Evolutionary conservation across 2,113 vertebrate species (phyloP), one percentile per base, ranked within the genome.

Genomic region (Rhipidura dahli): DNA sequence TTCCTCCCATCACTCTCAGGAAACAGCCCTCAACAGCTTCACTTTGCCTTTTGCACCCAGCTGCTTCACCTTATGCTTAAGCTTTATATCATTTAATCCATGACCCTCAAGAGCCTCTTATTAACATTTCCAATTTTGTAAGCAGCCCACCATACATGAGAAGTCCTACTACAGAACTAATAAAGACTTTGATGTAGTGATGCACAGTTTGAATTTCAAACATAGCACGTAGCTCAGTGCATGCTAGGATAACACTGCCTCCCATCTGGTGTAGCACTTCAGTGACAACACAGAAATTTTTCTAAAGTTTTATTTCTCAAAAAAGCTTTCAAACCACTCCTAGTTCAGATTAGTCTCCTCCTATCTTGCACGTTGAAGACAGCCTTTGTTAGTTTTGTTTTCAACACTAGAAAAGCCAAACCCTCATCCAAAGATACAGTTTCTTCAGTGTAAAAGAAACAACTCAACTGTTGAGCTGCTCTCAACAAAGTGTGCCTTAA

Each of bases 1-100:
- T 22, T 75, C 44, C 16, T 75, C 22, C 18, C n/a, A 49, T 18
- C 7, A 11, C 15, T 28, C 30, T 40, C 16, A n/a, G 61, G 63
- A 69, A 53, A n/a, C 33, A 47, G 42, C 8, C 6, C 26, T 49
- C 33, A 69, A 61, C 15, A 57, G 39, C 30, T 69, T 15, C 26
- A 10, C 26, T 27, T 51, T 59, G 50, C 13, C 27, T 49, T 86
- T 39, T 56, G 23, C 39, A 78, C 9, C 22, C 70, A 71, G 37
- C 49, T 76, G 61, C 40, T 50, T 49, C 33, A 87, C 9, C 24
- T 66, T 40, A 51, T 1, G 10, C 18, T 37, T 44, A 54, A 49
- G 15, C 15, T 86, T 83, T 24, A 5, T 12, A 42, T 15, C 0
- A 1, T 35, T 82, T 85, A 63, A 79, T 45, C 61, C 0, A 0